These are phyloP conservation scores for Lethenteron camtschaticum DNA, from an alignment of 2,113 vertebrate genomes.

Conservation along the genomic window DNA sequence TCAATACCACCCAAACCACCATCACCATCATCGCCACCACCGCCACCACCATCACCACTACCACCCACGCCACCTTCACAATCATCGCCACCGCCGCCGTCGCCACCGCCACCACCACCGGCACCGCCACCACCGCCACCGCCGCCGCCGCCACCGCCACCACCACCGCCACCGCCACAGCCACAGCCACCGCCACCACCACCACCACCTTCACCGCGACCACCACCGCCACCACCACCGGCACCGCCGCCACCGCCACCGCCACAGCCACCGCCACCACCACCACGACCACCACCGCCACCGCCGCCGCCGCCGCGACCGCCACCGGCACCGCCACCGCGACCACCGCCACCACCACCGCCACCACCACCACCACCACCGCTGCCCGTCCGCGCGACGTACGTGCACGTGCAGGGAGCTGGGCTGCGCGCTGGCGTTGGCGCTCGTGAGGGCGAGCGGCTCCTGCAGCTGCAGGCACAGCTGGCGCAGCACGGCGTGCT, in stretches of 20 bases:
- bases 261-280: no score
- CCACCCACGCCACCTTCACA: background rate
- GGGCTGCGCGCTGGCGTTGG: slow-evolving; percentile 49
- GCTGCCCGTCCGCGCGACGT: slow-evolving; percentile 13
- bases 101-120: no score
- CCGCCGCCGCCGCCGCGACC: background rate
- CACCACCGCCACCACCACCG: no score
- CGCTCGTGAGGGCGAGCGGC: slow-evolving; percentile 68
- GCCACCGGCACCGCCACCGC: no score
- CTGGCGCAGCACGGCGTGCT: slow-evolving; percentile 45
- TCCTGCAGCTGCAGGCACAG: slow-evolving; percentile 45
- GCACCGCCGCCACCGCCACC: no score
- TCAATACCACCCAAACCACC: background rate
- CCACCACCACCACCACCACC: background rate
- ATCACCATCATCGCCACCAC: slow-evolving; percentile 4
- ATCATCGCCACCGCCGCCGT: background rate
- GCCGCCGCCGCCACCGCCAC: no score
- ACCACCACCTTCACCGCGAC: background rate
- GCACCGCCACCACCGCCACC: no score
- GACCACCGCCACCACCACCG: background rate
- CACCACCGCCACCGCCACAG: no score
- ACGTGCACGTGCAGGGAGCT: slow-evolving; percentile 54
- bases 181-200: slow-evolving; percentile 1
- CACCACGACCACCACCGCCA: background rate
- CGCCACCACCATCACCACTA: background rate